These are phyloP conservation scores for Cyphomyrus discorhynchus DNA, from an alignment of 2,113 vertebrate species.

Conservation along the genomic window DNA sequence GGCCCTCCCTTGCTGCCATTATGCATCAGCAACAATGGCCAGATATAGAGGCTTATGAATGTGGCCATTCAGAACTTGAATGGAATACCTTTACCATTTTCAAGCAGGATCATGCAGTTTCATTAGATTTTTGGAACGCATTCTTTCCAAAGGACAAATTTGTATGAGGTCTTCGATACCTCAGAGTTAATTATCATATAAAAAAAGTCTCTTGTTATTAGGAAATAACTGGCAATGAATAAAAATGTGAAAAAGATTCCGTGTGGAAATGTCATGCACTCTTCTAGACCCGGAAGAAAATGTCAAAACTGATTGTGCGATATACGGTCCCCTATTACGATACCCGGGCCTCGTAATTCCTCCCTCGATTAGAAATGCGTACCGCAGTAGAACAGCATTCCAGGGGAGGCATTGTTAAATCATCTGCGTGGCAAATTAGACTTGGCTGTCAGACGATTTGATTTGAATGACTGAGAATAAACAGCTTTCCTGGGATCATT, in stretches of 20 bases:
- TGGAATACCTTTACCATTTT: slow-evolving; percentile 18
- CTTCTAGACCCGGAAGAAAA: slow-evolving; percentile 33
- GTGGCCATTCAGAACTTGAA: slow-evolving; percentile 2
- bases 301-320: slow-evolving; percentile 22
- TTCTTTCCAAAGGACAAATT: slow-evolving; percentile 23
- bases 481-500: slow-evolving; percentile 15
- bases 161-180: slow-evolving; percentile 45
- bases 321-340: slow-evolving; percentile 13
- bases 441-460: slow-evolving; percentile 8
- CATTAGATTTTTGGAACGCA: slow-evolving; percentile 30
- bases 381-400: not conserved
- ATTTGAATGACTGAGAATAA: slow-evolving; percentile 17
- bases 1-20: slow-evolving; percentile 2
- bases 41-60: slow-evolving; percentile 6
- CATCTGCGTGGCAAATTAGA: slow-evolving; percentile 14
- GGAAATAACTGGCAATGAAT: slow-evolving; percentile 42
- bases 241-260: slow-evolving; percentile 47
- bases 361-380: slow-evolving; percentile 5
- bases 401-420: slow-evolving; percentile 9
- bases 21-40: slow-evolving; percentile 1
- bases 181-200: slow-evolving; percentile 58
- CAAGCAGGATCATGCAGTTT: slow-evolving; percentile 19
- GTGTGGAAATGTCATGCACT: slow-evolving; percentile 34
- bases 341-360: slow-evolving; percentile 1
- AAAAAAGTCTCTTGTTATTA: slow-evolving; percentile 40